Conservation (phyloP, 2,113 vertebrate genomes). For the Aix galericulata region DNA sequence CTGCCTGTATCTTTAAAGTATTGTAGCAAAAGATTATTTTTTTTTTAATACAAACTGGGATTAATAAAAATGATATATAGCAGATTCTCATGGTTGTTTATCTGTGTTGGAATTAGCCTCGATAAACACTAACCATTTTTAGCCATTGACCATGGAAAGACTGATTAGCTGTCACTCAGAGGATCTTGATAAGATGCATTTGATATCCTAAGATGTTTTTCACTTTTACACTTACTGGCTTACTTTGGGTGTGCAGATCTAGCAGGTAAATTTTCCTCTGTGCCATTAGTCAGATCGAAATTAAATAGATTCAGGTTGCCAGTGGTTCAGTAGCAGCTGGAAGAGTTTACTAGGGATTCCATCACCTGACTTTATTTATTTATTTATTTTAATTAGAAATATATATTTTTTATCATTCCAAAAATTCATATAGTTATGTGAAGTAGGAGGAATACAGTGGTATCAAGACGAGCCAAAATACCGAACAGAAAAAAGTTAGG, state of each 20-base stretch:
- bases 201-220: slow-evolving; percentile 16
- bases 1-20: slow-evolving; percentile 13
- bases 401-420: slow-evolving; percentile 53
- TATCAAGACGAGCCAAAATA: slow-evolving; percentile 19
- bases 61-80: slow-evolving; percentile 41
- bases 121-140: slow-evolving; percentile 38
- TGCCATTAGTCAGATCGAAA: slow-evolving; percentile 70
- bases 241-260: slow-evolving; percentile 43
- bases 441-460: background rate
- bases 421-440: slow-evolving; percentile 40
- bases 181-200: background rate
- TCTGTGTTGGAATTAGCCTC: slow-evolving; percentile 15
- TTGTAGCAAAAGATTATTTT: background rate
- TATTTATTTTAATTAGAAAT: slow-evolving; percentile 66
- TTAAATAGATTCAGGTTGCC: slow-evolving; percentile 72
- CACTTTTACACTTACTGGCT: slow-evolving; percentile 37
- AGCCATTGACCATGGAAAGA: slow-evolving; percentile 43
- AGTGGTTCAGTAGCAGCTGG: slow-evolving; percentile 76
- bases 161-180: background rate
- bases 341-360: slow-evolving; percentile 66
- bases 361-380: slow-evolving; percentile 75
- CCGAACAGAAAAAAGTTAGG: slow-evolving; percentile 1
- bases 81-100: slow-evolving; percentile 23
- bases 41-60: background rate
- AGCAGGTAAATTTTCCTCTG: slow-evolving; percentile 65